Evolutionary conservation across 2,888 invertebrate genomes (phyloP).

Genomic region (Tridacna gigas): DNA sequence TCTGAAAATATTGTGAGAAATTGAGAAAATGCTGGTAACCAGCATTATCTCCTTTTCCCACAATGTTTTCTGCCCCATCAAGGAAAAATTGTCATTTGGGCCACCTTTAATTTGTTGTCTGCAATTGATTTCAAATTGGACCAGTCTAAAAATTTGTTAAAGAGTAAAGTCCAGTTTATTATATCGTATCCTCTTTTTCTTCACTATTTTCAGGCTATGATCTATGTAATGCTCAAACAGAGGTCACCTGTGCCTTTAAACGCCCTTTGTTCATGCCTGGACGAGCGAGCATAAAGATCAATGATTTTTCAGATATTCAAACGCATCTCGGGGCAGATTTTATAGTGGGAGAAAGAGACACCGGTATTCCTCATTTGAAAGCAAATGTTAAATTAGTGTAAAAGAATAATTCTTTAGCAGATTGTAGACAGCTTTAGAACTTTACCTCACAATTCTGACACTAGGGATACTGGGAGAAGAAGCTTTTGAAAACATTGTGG

Average conservation of each 20-base stretch:
- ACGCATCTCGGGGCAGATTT: conserved; percentile 38
- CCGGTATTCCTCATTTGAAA: conserved; percentile 63
- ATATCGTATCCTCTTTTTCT: too few species aligned
- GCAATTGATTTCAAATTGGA: too few species aligned
- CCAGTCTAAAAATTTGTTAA: too few species aligned
- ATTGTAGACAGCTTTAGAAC: too few species aligned
- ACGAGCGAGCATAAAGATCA: conserved; percentile 52
- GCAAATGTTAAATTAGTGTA: conserved; percentile 26
- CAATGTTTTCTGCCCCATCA: too few species aligned
- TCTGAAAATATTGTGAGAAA: too few species aligned
- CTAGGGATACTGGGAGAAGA: neutral
- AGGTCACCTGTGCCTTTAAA: conserved; percentile 65
- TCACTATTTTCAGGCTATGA: conserved; percentile 4
- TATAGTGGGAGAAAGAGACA: conserved; percentile 56
- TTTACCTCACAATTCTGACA: neutral
- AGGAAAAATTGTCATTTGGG: too few species aligned
- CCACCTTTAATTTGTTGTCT: too few species aligned
- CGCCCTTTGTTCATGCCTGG: conserved; percentile 74
- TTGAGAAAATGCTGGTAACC: too few species aligned
- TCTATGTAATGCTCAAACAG: neutral
- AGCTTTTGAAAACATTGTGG: neutral
- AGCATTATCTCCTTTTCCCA: too few species aligned
- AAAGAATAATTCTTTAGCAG: neutral
- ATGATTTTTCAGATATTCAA: conserved; percentile 33
- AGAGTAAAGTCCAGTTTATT: too few species aligned